Evolutionary conservation across 1,140 invertebrate genomes (phyloP).

Genomic region (Drosophila neocordata): DNA sequence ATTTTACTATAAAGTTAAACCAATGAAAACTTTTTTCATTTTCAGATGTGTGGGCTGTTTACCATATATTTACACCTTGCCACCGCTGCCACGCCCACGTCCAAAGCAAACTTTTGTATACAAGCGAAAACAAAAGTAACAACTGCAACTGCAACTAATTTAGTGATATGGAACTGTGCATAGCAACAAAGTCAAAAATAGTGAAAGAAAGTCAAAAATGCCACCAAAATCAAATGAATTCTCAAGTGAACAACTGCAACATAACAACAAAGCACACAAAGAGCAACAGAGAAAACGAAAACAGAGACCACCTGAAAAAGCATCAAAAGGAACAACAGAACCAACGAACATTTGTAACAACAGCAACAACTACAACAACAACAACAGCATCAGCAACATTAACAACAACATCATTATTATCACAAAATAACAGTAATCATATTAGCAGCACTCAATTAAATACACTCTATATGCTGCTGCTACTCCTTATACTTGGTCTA

Average conservation of each 20-base stretch:
- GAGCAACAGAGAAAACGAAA: slow-evolving; percentile 30
- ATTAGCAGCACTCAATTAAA: slow-evolving; percentile 45
- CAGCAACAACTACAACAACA: slow-evolving; percentile 17
- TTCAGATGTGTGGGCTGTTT: slow-evolving; percentile 66
- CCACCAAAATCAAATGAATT: slow-evolving; percentile 75
- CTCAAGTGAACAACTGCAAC: slow-evolving; percentile 47
- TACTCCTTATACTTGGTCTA: slow-evolving; percentile 48
- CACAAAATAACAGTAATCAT: slow-evolving; percentile 15
- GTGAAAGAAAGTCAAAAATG: slow-evolving; percentile 56
- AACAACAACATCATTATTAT: slow-evolving; percentile 11
- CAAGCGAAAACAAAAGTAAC: slow-evolving; percentile 12
- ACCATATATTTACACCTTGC: slow-evolving; percentile 60
- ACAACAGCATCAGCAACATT: slow-evolving; percentile 22
- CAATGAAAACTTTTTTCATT: slow-evolving; percentile 63
- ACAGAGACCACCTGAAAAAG: slow-evolving; percentile 67
- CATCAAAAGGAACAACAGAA: slow-evolving; percentile 32
- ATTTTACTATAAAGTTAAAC: background rate
- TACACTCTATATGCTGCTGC: slow-evolving; percentile 48
- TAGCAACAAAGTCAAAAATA: slow-evolving; percentile 72
- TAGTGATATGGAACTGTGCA: slow-evolving; percentile 76
- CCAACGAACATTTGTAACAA: slow-evolving; percentile 20
- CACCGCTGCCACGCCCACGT: slow-evolving; percentile 59
- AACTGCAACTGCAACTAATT: slow-evolving; percentile 37
- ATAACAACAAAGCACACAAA: slow-evolving; percentile 12
- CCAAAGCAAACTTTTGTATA: slow-evolving; percentile 30